phyloP scores from a whole-genome alignment of 2,888 invertebrate genomes.

The Drosophila sordidula region DNA sequence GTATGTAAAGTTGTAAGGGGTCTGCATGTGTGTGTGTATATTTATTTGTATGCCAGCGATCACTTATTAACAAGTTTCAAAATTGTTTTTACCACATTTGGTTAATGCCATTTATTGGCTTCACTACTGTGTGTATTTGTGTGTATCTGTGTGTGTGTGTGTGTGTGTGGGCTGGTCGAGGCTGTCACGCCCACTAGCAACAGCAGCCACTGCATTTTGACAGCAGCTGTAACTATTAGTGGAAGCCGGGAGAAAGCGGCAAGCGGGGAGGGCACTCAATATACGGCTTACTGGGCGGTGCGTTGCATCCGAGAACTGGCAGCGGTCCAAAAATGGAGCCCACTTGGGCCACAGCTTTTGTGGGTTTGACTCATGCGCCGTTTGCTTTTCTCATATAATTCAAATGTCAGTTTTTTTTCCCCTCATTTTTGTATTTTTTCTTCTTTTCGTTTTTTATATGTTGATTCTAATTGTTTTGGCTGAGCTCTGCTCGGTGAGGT shows the following conservation, averaged over 20 bases:
- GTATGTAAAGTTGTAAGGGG: slow-evolving; percentile 10
- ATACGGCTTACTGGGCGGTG: slow-evolving; percentile 28
- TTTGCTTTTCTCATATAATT: slow-evolving; percentile 49
- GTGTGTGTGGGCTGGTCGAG: slow-evolving; percentile 49
- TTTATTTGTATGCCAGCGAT: slow-evolving; percentile 46
- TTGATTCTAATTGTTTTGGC: slow-evolving; percentile 74
- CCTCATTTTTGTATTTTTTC: background rate
- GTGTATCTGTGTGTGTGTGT: slow-evolving; percentile 43
- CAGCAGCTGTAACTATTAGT: slow-evolving; percentile 40
- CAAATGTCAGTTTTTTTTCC: slow-evolving; percentile 60
- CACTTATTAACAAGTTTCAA: slow-evolving; percentile 77
- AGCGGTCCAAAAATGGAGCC: slow-evolving; percentile 53
- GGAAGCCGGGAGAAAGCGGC: slow-evolving; percentile 3
- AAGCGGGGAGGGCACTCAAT: background rate
- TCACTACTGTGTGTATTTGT: slow-evolving; percentile 23
- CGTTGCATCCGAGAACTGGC: slow-evolving; percentile 67
- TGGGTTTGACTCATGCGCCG: slow-evolving; percentile 44
- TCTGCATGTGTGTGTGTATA: slow-evolving; percentile 10
- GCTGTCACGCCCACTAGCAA: slow-evolving; percentile 33
- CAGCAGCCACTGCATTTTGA: slow-evolving; percentile 55
- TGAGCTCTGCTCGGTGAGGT: slow-evolving; percentile 41
- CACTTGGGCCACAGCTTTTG: slow-evolving; percentile 30
- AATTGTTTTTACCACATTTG: slow-evolving; percentile 79
- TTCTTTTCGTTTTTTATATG: slow-evolving; percentile 34
- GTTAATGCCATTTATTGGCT: slow-evolving; percentile 79